These are phyloP conservation scores for Fragum whitleyi DNA, from an alignment of 2,888 invertebrate species.

Conservation along the genomic window DNA sequence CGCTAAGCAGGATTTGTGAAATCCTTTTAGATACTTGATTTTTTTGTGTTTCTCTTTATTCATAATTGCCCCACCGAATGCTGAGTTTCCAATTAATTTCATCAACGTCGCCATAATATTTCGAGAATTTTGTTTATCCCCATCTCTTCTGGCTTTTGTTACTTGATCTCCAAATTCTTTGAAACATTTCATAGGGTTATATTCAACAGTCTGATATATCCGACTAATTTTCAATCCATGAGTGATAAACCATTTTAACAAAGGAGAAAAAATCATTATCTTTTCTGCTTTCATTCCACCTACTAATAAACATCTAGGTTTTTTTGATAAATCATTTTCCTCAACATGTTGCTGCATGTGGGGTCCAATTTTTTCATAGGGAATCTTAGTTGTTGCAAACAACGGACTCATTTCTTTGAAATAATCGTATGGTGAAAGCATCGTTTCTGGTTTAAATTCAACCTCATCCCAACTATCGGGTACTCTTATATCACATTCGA, in stretches of 20 bases:
- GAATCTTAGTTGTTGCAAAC: slow-evolving; percentile 46
- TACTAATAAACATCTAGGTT: slow-evolving; percentile 39
- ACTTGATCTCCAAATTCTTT: slow-evolving; percentile 36
- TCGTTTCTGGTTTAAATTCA: slow-evolving; percentile 10
- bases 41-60: slow-evolving; percentile 31
- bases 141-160: slow-evolving; percentile 20
- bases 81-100: slow-evolving; percentile 35
- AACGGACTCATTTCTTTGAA: slow-evolving; percentile 53
- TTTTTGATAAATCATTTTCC: slow-evolving; percentile 17
- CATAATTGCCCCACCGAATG: slow-evolving; percentile 29
- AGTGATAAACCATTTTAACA: slow-evolving; percentile 57
- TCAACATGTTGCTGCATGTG: slow-evolving; percentile 44
- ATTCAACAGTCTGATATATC: slow-evolving; percentile 57
- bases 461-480: slow-evolving; percentile 33
- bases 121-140: slow-evolving; percentile 27
- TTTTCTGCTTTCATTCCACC: slow-evolving; percentile 44
- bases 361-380: slow-evolving; percentile 40
- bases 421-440: slow-evolving; percentile 34
- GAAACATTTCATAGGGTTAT: slow-evolving; percentile 40
- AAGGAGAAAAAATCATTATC: slow-evolving; percentile 45
- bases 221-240: slow-evolving; percentile 55
- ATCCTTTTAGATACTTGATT: slow-evolving; percentile 29
- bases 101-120: slow-evolving; percentile 12
- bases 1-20: slow-evolving; percentile 12
- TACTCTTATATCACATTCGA: slow-evolving; percentile 47